Base-by-base conservation (phyloP, 2,797 vertebrate genomes). In the Macrochelys suwanniensis region DNA sequence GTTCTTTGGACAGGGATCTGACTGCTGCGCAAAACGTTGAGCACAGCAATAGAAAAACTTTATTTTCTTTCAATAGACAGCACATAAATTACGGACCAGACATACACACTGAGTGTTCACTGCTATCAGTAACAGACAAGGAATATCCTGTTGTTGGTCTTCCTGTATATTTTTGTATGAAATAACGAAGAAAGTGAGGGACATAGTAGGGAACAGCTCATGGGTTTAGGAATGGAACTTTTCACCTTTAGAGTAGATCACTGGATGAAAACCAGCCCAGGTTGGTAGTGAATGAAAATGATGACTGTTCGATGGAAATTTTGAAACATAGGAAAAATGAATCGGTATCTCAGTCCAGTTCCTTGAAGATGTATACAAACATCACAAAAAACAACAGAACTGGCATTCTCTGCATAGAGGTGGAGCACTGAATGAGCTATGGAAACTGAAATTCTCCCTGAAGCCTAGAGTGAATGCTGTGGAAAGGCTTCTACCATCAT, bases 231-330 rank as follows among this genome's bases (percentile, higher is more conserved):
- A 79, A 51, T 4, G 15, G 49, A 21, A n/a, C 6, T 50, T n/a
- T 50, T n/a, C 50, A 23, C 31, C 19, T 51, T 33, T 17, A 51
- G 9, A 51, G 49, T 11, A 79, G 47, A n/a, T 33, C 28, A n/a
- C 77, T 23, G 26, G 74, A 76, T 28, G 42, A 76, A 76, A 76
- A 45, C 23, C 26, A 76, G 19, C 6, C 50, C 21, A 23, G 78
- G 50, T 7, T 37, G 78, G 21, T 68, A 68, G 10, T 37, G 19
- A 37, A 37, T 68, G 9, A 53, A 51, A 80, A 0, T 59, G 33
- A 51, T 88, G 51, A 56, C 0, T 23, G 0, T 76, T 45, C 28
- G 26, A 84, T 42, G 13, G 51, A 2, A 49, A 37, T 15, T 82
- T 76, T 45, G 45, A 45, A 76, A 76, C 74, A 47, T 2, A 42